phyloP scores from a whole-genome alignment of 1,140 invertebrate genomes.

The Cyphomyrmex costatus region DNA sequence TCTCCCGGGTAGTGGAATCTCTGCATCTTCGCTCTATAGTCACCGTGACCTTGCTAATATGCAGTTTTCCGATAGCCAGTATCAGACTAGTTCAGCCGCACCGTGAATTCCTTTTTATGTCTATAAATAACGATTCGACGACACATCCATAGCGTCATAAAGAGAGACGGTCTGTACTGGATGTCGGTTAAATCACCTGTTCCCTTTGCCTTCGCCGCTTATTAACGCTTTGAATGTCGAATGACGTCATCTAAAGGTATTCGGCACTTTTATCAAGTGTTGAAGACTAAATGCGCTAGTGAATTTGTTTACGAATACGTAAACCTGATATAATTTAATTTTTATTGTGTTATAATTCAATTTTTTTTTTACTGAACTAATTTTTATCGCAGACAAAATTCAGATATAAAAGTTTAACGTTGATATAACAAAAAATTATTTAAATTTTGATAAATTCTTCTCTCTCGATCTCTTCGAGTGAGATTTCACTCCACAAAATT shows the following conservation, averaged over 20 bases:
- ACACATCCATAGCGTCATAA: slow-evolving; percentile 66
- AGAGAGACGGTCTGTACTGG: slow-evolving; percentile 45
- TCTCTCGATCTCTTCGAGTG: no score
- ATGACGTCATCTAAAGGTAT: slow-evolving; percentile 25
- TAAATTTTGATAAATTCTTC: neutral
- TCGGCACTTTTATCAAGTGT: slow-evolving; percentile 3
- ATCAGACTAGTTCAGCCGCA: slow-evolving; percentile 83
- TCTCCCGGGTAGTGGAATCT: slow-evolving; percentile 20
- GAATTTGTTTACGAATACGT: slow-evolving; percentile 7
- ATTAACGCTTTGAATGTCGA: slow-evolving; percentile 63
- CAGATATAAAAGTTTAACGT: neutral
- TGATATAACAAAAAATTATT: neutral
- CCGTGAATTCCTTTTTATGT: slow-evolving; percentile 82
- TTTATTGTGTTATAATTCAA: no score
- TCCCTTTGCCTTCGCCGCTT: slow-evolving; percentile 31
- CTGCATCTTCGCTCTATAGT: slow-evolving; percentile 62
- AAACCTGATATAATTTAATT: neutral
- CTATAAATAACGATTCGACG: slow-evolving; percentile 84
- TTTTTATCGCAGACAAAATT: neutral
- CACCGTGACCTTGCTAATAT: slow-evolving; percentile 78
- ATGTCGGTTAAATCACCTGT: slow-evolving; percentile 59
- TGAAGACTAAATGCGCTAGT: slow-evolving; percentile 13
- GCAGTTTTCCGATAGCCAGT: slow-evolving; percentile 85
- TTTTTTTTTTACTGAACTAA: neutral
- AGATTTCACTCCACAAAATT: no score